These are phyloP conservation scores for Euproctis similis DNA, from an alignment of 2,888 invertebrate species.

Conservation along the genomic window DNA sequence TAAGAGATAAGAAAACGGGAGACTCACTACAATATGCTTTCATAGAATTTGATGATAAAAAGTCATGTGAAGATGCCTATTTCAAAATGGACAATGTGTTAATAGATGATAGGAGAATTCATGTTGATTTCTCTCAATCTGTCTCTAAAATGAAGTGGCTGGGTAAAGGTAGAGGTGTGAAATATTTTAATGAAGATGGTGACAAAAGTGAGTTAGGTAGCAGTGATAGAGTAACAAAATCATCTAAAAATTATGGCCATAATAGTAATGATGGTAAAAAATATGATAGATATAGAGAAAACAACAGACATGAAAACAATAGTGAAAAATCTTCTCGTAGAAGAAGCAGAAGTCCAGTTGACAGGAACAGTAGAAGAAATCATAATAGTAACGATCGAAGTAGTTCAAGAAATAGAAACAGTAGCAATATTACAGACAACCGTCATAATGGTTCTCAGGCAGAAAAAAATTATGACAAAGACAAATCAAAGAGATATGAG, in stretches of 20 bases:
- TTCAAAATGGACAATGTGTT: slow-evolving; percentile 99
- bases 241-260: slow-evolving; percentile 18
- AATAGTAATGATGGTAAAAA: slow-evolving; percentile 33
- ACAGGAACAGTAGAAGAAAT: slow-evolving; percentile 8
- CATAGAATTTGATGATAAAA: slow-evolving; percentile 95
- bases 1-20: slow-evolving; percentile 92
- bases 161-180: slow-evolving; percentile 89
- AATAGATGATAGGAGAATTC: slow-evolving; percentile 98
- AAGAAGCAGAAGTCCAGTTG: slow-evolving; percentile 34
- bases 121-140: slow-evolving; percentile 99
- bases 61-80: slow-evolving; percentile 97
- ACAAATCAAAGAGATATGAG: neutral
- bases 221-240: slow-evolving; percentile 22
- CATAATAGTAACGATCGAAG: neutral
- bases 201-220: slow-evolving; percentile 24
- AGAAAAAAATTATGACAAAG: slow-evolving; percentile 1
- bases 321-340: slow-evolving; percentile 38
- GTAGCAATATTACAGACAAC: neutral
- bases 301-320: slow-evolving; percentile 12
- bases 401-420: slow-evolving; percentile 1
- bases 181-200: slow-evolving; percentile 63
- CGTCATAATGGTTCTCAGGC: neutral
- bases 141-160: slow-evolving; percentile 95
- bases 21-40: slow-evolving; percentile 99
- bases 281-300: slow-evolving; percentile 26